A percentile compares a stretch with the other conserved stretches of the same genome.
Conservation (phyloP, 2,113 vertebrate genomes). For the Falco punctatus region DNA sequence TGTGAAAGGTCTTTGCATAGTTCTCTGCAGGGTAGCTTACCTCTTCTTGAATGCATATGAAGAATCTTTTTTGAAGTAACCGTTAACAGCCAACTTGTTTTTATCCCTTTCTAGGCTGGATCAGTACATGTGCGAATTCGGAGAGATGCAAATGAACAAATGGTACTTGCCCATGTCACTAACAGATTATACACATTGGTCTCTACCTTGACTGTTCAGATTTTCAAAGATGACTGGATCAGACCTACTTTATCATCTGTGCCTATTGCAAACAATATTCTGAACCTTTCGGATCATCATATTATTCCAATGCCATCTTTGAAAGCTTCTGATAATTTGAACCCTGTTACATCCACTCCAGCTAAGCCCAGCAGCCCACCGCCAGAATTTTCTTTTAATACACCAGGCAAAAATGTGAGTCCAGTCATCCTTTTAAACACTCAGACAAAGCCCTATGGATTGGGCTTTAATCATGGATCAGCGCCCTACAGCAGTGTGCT, state of each 20-base stretch:
- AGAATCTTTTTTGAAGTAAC: neutral
- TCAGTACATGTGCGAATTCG: constrained; percentile 96
- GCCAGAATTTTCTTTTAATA: constrained; percentile 94
- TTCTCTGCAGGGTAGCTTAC: neutral
- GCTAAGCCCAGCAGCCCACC: constrained; percentile 89
- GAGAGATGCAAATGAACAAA: constrained; percentile 95
- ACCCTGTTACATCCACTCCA: constrained; percentile 90
- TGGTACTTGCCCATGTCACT: constrained; percentile 97
- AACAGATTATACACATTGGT: constrained; percentile 90
- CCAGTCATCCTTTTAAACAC: constrained; percentile 83
- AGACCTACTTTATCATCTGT: constrained; percentile 85
- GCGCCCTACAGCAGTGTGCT: constrained; percentile 76
- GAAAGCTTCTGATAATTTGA: constrained; percentile 72
- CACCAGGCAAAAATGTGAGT: constrained; percentile 86
- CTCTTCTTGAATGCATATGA: neutral
- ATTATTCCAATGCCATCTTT: constrained; percentile 74
- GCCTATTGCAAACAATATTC: constrained; percentile 75
- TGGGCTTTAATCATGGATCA: constrained; percentile 81
- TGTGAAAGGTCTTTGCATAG: neutral
- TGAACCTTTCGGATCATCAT: constrained; percentile 83
- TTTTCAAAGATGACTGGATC: constrained; percentile 97
- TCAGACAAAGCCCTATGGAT: constrained; percentile 82
- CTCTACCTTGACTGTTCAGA: constrained; percentile 92
- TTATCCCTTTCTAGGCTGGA: constrained; percentile 83
- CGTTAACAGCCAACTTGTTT: constrained; percentile 4